Evolutionary conservation across 2,888 invertebrate species (phyloP).

Genomic region (Latheticus oryzae): DNA sequence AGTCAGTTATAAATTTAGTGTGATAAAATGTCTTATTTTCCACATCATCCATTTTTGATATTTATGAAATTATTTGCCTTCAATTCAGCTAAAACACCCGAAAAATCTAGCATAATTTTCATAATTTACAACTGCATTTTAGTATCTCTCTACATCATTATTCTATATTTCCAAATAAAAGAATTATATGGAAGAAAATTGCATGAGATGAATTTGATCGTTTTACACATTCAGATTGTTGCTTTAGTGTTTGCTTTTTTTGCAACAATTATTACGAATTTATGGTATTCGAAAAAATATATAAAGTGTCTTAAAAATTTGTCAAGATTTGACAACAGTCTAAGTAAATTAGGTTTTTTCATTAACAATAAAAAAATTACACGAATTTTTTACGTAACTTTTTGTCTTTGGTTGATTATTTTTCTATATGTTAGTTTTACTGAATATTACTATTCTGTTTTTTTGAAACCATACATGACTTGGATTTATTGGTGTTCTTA

Average conservation of each 20-base stretch:
- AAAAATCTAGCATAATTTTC: not conserved
- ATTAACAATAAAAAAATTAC: conserved; percentile 2
- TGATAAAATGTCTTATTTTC: no score
- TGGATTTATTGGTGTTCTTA: not conserved
- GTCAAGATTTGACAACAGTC: not conserved
- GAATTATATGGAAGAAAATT: not conserved
- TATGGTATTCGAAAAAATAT: conserved; percentile 5
- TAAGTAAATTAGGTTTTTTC: not conserved
- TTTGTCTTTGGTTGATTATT: not conserved
- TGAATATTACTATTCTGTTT: not conserved
- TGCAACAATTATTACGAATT: conserved; percentile 6
- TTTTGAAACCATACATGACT: not conserved
- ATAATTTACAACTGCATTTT: conserved; percentile 7
- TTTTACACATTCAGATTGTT: not conserved
- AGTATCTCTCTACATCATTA: not conserved
- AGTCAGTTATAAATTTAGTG: no score
- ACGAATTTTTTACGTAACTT: not conserved
- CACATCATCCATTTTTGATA: conserved; percentile 4
- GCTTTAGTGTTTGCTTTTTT: conserved; percentile 1
- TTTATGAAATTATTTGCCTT: conserved; percentile 9
- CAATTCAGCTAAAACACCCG: conserved; percentile 1
- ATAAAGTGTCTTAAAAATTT: not conserved
- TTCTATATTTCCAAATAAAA: not conserved
- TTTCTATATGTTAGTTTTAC: conserved; percentile 4
- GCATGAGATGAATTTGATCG: conserved; percentile 1